Conservation (phyloP, 2,888 invertebrate species). For the Ophioninae sp. region DNA sequence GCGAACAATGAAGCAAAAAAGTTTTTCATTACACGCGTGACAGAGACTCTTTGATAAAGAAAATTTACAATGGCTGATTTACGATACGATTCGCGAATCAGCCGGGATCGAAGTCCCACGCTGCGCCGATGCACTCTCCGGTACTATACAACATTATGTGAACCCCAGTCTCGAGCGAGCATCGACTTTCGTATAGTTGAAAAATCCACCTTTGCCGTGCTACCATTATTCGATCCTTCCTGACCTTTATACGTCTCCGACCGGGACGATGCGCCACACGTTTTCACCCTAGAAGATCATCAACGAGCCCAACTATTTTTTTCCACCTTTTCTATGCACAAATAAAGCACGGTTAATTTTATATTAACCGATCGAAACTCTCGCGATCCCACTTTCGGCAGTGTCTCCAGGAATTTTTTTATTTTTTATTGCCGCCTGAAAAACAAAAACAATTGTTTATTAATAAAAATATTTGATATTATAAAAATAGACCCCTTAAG, state of each 20-base stretch:
- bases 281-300: slow-evolving; percentile 31
- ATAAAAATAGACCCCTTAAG: too few species aligned
- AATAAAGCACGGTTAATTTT: slow-evolving; percentile 29
- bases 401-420: background rate
- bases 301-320: slow-evolving; percentile 2
- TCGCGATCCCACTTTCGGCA: background rate
- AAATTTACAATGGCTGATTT: slow-evolving; percentile 42
- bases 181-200: slow-evolving; percentile 39
- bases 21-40: slow-evolving; percentile 5
- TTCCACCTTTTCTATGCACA: background rate
- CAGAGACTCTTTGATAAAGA: slow-evolving; percentile 1
- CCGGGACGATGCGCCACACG: slow-evolving; percentile 40
- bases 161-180: slow-evolving; percentile 29
- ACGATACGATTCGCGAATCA: slow-evolving; percentile 38
- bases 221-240: slow-evolving; percentile 57
- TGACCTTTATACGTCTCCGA: slow-evolving; percentile 52
- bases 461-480: background rate
- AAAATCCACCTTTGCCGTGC: slow-evolving; percentile 37
- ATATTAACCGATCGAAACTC: slow-evolving; percentile 5
- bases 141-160: slow-evolving; percentile 35
- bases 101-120: slow-evolving; percentile 55
- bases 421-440: background rate
- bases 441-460: background rate
- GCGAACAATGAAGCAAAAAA: background rate
- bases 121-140: slow-evolving; percentile 46